Percentiles rank a stretch among this genome's conserved stretches.
phyloP scores from a whole-genome alignment of 1,140 invertebrate genomes.

The Coptotermes formosanus region DNA sequence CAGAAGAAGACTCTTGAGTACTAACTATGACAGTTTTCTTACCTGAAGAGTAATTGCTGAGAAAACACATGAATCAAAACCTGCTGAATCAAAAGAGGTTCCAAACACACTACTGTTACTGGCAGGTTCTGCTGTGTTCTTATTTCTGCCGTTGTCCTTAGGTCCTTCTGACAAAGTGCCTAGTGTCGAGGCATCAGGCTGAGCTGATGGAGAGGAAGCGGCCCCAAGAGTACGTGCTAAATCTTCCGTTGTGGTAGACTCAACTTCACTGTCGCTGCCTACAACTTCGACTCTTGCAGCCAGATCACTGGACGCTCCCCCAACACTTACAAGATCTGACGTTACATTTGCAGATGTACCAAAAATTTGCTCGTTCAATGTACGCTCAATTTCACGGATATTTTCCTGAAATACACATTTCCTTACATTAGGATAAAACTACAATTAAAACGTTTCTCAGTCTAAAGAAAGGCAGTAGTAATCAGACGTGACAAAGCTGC shows the following conservation, averaged over 20 bases:
- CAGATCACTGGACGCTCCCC: background rate
- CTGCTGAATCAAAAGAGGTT: conserved; percentile 31
- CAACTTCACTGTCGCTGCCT: conserved; percentile 13
- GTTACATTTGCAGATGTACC: conserved; percentile 33
- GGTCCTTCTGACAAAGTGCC: background rate
- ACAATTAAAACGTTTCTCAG: too few species aligned
- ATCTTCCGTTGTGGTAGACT: conserved; percentile 28
- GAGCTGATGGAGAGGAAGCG: background rate
- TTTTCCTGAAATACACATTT: conserved; percentile 43
- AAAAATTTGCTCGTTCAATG: conserved; percentile 49
- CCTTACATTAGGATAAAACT: too few species aligned
- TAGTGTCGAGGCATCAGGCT: background rate
- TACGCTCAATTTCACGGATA: conserved; percentile 49
- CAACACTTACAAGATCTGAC: background rate
- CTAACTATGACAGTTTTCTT: background rate
- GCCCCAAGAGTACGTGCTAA: conserved; percentile 2
- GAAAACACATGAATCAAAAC: conserved; percentile 37
- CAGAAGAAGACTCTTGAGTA: too few species aligned
- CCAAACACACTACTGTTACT: conserved; percentile 1
- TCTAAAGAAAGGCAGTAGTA: too few species aligned
- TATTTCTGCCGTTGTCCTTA: background rate
- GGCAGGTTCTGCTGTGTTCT: background rate
- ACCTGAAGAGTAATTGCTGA: conserved; percentile 38
- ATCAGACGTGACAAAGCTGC: too few species aligned
- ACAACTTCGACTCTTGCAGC: background rate